Evolutionary conservation across 2,113 vertebrate species (phyloP), one percentile per base, ranked within the genome.

Genomic region (Malurus melanocephalus): DNA sequence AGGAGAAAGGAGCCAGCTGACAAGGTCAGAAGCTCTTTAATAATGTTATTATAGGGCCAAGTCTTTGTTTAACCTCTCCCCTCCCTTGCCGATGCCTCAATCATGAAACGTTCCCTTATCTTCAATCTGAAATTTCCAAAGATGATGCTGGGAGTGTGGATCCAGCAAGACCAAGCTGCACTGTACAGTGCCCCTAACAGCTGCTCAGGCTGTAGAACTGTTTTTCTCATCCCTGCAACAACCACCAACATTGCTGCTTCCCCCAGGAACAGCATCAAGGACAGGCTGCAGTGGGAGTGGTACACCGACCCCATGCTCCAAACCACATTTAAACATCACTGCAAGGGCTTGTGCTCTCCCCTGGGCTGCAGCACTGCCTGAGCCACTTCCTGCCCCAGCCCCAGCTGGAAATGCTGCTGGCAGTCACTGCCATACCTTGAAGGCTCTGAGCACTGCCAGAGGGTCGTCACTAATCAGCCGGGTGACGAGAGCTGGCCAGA

Each of bases 391-490:
- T 59, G 64, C 15, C 68, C n/a, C 22, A 57, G 80, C 53, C 10
- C 45, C 65, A 74, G 80, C 77, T 26, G 57, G 81, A 59, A 78
- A 80, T n/a, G 85, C 79, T 91, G 43, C 16, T 66, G 82, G 90
- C 85, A 87, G 55, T 13, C 4, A 2, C 33, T 13, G 32, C 48
- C 48, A 5, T 97, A 99, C 99, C 98, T 97, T 97, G 94, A 99
- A 99, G 90, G 99, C 99, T 95, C 98, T 95, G 87, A 99, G 98
- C 64, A 99, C 97, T 1, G 97, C 98, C 69, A 98, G 94, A 4
- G 99, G 98, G 93, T 99, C 98, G 2, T 99, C 98, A 1, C 90
- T 97, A 12, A 97, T 97, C 93, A 99, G 98, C 80, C 99, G 97
- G 69, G 97, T 96, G 45, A 99, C 96, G 0, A 99, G 98, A 6